These are phyloP conservation scores for Neoarius graeffei DNA, from an alignment of 2,113 vertebrate genomes.

Conservation along the genomic window DNA sequence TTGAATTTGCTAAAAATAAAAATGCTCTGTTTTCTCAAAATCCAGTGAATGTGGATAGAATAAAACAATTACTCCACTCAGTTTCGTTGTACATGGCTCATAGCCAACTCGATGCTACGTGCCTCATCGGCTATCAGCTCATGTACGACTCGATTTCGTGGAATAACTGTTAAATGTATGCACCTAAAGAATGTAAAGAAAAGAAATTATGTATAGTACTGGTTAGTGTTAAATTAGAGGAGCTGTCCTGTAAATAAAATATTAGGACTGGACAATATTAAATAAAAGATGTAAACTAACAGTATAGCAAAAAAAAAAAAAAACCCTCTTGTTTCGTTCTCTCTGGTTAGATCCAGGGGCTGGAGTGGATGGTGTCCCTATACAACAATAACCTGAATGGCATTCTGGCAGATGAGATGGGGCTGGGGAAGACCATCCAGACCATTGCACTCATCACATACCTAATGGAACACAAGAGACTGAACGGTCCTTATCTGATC, in stretches of 20 bases:
- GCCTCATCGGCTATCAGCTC: no score
- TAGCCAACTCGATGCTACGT: no score
- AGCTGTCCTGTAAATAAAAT: not conserved
- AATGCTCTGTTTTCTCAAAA: no score
- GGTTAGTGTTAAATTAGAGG: not conserved
- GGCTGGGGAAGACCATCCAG: constrained; percentile 96
- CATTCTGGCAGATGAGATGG: constrained; percentile 94
- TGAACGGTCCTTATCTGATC: constrained; percentile 97
- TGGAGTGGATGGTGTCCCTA: constrained; percentile 99
- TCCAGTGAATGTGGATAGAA: no score
- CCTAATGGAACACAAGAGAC: constrained; percentile 95
- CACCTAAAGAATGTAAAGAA: not conserved
- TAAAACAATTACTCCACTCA: no score
- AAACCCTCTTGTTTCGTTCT: constrained; percentile 53
- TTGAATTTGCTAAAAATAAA: no score
- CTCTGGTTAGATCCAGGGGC: constrained; percentile 82
- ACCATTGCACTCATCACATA: constrained; percentile 98
- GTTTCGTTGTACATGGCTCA: no score
- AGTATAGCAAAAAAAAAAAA: not conserved
- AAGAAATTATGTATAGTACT: not conserved
- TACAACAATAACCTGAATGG: constrained; percentile 88
- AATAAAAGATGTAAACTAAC: not conserved
- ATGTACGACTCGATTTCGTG: no score
- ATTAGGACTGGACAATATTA: not conserved
- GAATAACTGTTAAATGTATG: not conserved